phyloP scores from a whole-genome alignment of 23 tunicate species.

The Trididemnum miniatum region DNA sequence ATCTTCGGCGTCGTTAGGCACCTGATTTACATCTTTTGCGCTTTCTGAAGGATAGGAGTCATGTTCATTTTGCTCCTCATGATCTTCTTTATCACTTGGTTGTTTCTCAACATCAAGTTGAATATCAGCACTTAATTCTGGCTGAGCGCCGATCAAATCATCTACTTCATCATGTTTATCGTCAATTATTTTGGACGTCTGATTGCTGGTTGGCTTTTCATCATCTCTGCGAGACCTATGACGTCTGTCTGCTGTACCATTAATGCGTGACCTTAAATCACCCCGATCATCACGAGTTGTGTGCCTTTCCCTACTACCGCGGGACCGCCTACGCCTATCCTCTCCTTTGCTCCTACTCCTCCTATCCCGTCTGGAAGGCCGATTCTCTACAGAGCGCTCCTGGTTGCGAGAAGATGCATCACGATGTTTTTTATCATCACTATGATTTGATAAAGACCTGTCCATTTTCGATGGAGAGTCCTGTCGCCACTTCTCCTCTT shows the following conservation, averaged over 20 bases:
- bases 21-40: neutral
- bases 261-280: neutral
- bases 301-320: neutral
- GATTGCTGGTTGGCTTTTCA: neutral
- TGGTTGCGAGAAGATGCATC: neutral
- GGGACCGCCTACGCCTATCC: constrained; percentile 2
- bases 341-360: constrained; percentile 17
- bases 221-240: no score
- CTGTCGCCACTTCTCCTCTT: constrained; percentile 58
- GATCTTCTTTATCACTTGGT: neutral
- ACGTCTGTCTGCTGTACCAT: neutral
- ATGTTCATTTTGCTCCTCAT: neutral
- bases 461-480: constrained; percentile 35
- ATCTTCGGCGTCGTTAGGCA: constrained; percentile 6
- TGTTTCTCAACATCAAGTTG: neutral
- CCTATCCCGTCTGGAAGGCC: constrained; percentile 2
- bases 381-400: neutral
- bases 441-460: constrained; percentile 49
- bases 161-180: constrained; percentile 5
- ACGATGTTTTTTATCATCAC: constrained; percentile 19
- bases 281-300: neutral
- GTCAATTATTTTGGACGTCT: neutral
- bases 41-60: neutral
- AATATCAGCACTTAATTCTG: constrained; percentile 1
- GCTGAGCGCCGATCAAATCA: neutral